A percentile compares a stretch with the other conserved stretches of the same genome.
These are phyloP conservation scores for Salticus scenicus DNA, from an alignment of 2,888 invertebrate genomes.

Conservation along the genomic window DNA sequence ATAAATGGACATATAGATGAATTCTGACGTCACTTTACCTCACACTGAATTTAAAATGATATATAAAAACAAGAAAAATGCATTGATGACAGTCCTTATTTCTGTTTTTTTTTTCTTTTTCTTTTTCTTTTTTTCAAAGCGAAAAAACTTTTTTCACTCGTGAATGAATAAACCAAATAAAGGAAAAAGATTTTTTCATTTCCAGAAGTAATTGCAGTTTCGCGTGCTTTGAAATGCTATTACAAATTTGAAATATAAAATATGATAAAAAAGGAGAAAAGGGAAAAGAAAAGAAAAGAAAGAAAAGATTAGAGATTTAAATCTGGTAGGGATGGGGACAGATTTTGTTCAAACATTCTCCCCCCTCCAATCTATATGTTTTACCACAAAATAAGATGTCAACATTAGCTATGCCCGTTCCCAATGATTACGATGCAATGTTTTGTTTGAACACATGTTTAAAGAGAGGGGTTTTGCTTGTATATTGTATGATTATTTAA, in stretches of 20 bases:
- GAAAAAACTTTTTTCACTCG: neutral
- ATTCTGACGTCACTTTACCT: conserved; percentile 24
- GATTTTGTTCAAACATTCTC: neutral
- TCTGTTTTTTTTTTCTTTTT: no score
- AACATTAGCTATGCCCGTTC: neutral
- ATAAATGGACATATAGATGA: conserved; percentile 32
- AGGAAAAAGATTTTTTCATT: neutral
- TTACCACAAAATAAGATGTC: neutral
- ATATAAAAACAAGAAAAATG: conserved; percentile 36
- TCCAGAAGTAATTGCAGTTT: neutral
- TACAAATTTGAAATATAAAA: neutral
- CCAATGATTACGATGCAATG: neutral
- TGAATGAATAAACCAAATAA: no score
- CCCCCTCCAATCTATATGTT: neutral
- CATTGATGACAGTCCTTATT: conserved; percentile 20
- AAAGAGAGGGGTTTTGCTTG: neutral
- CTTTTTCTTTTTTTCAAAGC: no score
- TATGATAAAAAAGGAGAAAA: neutral
- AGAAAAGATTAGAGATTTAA: neutral
- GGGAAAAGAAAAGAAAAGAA: neutral
- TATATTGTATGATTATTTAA: neutral
- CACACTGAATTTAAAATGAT: conserved; percentile 46
- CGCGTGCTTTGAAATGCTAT: neutral
- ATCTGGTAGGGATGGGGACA: neutral
- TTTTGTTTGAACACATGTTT: neutral